Conservation (phyloP, 2,888 invertebrate species). For the Chydorus sphaericus region DNA sequence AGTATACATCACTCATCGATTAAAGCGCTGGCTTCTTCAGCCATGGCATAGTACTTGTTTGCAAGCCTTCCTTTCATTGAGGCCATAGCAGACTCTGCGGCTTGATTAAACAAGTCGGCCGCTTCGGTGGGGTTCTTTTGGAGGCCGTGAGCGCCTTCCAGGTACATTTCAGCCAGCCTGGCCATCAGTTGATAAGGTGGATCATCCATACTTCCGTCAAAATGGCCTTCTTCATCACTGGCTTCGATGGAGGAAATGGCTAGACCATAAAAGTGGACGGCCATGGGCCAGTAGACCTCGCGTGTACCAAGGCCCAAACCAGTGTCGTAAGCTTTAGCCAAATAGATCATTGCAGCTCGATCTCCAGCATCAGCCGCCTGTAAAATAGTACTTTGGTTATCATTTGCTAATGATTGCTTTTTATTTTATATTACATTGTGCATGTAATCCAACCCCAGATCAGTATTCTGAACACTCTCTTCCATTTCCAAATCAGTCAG, state of each 20-base stretch:
- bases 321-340: conserved; percentile 36
- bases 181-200: conserved; percentile 32
- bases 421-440: not conserved
- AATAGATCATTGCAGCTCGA: conserved; percentile 33
- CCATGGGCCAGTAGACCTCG: conserved; percentile 27
- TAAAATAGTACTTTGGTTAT: not conserved
- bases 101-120: conserved; percentile 35
- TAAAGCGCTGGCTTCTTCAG: conserved; percentile 32
- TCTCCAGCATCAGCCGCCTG: conserved; percentile 35
- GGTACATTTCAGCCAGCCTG: conserved; percentile 34
- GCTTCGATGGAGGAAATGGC: conserved; percentile 24
- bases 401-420: not conserved
- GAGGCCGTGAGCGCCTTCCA: conserved; percentile 31
- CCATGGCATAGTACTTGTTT: conserved; percentile 33
- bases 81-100: conserved; percentile 38
- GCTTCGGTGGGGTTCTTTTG: conserved; percentile 31
- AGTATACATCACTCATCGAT: conserved; percentile 1
- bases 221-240: conserved; percentile 26
- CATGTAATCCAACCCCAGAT: conserved; percentile 26
- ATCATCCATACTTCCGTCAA: conserved; percentile 28
- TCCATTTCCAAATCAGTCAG: conserved; percentile 29
- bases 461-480: conserved; percentile 23
- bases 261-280: conserved; percentile 30
- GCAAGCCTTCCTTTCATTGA: conserved; percentile 40
- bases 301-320: conserved; percentile 28